These are phyloP conservation scores for Heliconius hortense DNA, from an alignment of 2,888 invertebrate genomes.

Conservation along the genomic window DNA sequence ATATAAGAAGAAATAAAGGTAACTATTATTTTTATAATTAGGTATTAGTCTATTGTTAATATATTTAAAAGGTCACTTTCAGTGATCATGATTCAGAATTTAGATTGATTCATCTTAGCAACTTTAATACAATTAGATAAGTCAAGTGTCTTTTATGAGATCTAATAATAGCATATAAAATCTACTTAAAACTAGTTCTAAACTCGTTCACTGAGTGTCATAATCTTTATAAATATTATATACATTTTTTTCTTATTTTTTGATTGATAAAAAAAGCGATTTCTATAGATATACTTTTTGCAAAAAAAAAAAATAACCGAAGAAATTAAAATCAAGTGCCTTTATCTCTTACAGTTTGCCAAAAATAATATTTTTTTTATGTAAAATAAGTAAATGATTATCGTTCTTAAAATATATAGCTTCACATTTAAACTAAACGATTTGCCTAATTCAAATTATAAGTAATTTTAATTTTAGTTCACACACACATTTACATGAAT, in stretches of 20 bases:
- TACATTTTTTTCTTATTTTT: no score
- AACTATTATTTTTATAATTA: neutral
- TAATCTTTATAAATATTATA: no score
- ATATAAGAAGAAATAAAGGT: no score
- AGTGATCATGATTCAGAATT: constrained; percentile 3
- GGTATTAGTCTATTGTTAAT: neutral
- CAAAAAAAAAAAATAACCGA: neutral
- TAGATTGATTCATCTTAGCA: neutral
- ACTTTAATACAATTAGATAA: constrained; percentile 25
- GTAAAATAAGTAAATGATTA: no score
- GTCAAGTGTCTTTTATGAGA: constrained; percentile 19
- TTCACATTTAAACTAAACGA: no score
- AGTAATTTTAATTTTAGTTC: no score
- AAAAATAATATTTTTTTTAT: no score
- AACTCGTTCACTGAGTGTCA: neutral
- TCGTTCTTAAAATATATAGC: no score
- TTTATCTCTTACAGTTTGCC: no score
- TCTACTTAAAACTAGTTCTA: constrained; percentile 14
- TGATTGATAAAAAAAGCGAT: neutral
- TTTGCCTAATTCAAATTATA: no score
- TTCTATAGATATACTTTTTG: neutral
- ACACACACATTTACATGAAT: no score
- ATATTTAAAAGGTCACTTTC: neutral
- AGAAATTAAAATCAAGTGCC: neutral
- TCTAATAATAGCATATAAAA: constrained; percentile 23